Evolutionary conservation across 2,888 invertebrate species (phyloP), one percentile per base, ranked within the genome.

Genomic region (Chromoteleia sp.): DNA sequence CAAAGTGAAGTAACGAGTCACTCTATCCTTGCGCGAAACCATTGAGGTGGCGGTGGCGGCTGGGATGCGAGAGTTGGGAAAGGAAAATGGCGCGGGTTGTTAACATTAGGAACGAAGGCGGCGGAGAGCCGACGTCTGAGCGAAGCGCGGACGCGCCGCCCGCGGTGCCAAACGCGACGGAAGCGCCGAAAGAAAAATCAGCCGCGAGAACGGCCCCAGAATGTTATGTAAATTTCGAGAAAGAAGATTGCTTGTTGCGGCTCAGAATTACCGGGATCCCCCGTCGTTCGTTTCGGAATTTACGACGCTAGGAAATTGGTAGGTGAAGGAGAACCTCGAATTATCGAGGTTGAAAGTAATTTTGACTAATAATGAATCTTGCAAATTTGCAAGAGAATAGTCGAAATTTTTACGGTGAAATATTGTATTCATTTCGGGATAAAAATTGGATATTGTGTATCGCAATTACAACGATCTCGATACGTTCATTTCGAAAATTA

Each of bases 1-100:
- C 90, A 90, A 89, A 90, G 89, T 86, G 86, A 87, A 88, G 89
- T 89, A 90, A 90, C 89, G 88, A 89, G 89, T 89, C 88, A 86
- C 87, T 86, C 87, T 81, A 76, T 74, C 81, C 63, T 68, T 77
- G 80, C 73, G 82, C 84, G 85, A 84, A 83, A 83, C 81, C 77
- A 81, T 76, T 56, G 83, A 63, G 84, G 74, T 70, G 58, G 83
- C 76, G 83, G 63, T 73, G 81, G 84, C 45, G 65, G 41, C 29
- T 7, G 54, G 61, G 65, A 25, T 25, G 65, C 39, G 65, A 43
- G 59, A 25, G 25, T 10, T 82, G 82, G 80, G 75, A 73, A 84
- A 81, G 84, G 36, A 86, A 86, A 87, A 86, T 85, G 81, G 83
- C 84, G 81, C 81, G 83, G 86, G 82, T 88, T 88, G 88, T 88